These are phyloP conservation scores for Eudasyphora cyanicolor DNA, from an alignment of 2,888 invertebrate species.

Conservation along the genomic window DNA sequence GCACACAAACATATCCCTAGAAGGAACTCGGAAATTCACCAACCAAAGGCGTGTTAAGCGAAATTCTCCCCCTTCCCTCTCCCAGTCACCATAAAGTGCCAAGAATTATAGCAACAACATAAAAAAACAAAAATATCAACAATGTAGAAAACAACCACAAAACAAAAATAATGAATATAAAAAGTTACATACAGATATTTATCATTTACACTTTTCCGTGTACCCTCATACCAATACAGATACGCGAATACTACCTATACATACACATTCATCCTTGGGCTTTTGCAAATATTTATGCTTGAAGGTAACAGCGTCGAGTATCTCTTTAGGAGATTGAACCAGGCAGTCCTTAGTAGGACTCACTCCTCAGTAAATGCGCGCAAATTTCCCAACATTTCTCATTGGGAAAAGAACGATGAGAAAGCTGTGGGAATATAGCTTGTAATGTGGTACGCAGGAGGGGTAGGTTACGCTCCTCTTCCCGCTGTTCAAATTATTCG, in stretches of 20 bases:
- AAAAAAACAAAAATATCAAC: slow-evolving; percentile 17
- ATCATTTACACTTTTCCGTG: slow-evolving; percentile 23
- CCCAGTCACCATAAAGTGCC: slow-evolving; percentile 16
- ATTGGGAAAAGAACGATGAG: not conserved
- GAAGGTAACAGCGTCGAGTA: slow-evolving; percentile 7
- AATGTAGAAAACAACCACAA: slow-evolving; percentile 41
- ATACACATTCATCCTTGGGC: slow-evolving; percentile 33
- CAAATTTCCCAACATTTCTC: slow-evolving; percentile 21
- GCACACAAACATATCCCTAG: not conserved
- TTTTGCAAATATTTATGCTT: slow-evolving; percentile 37
- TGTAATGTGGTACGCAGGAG: not conserved
- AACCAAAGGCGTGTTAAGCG: slow-evolving; percentile 59
- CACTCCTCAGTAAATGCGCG: slow-evolving; percentile 45
- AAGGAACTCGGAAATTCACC: slow-evolving; percentile 26
- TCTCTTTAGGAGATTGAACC: not conserved
- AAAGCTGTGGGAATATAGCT: not conserved
- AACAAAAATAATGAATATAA: slow-evolving; percentile 38
- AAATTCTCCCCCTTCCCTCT: slow-evolving; percentile 30
- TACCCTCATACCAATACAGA: slow-evolving; percentile 12
- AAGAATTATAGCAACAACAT: slow-evolving; percentile 23
- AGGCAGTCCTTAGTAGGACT: slow-evolving; percentile 2
- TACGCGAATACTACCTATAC: no score
- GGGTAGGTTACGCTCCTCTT: not conserved
- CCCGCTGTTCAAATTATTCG: not conserved
- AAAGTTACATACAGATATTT: slow-evolving; percentile 53